phyloP scores from a whole-genome alignment of 2,888 invertebrate genomes.

The Agrotis segetum region DNA sequence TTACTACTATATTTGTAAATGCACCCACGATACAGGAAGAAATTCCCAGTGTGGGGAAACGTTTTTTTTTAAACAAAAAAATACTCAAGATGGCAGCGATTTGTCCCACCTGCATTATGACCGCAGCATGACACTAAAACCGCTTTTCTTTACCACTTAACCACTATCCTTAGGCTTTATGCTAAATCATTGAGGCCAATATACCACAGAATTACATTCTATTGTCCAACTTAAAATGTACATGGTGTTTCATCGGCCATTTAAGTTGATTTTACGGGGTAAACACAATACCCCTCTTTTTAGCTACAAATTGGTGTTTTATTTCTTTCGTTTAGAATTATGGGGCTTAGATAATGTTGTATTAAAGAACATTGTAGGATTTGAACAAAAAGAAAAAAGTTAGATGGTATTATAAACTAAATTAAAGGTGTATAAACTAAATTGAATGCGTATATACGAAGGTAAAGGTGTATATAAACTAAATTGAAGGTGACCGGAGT shows the following conservation, averaged over 20 bases:
- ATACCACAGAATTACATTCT: conserved; percentile 83
- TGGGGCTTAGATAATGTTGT: background rate
- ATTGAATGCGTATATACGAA: too few species aligned
- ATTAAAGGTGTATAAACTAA: too few species aligned
- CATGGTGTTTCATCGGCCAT: conserved; percentile 75
- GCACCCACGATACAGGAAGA: too few species aligned
- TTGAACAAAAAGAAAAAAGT: background rate
- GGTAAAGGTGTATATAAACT: too few species aligned
- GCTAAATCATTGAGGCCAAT: conserved; percentile 85
- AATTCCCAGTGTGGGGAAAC: too few species aligned
- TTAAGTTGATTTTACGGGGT: conserved; percentile 62
- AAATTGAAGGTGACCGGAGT: background rate
- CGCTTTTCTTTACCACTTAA: conserved; percentile 63
- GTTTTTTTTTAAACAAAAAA: too few species aligned
- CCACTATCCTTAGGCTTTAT: conserved; percentile 72
- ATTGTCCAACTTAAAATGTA: conserved; percentile 84
- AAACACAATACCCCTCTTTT: conserved; percentile 43
- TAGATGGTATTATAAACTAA: background rate
- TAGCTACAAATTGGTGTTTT: conserved; percentile 43
- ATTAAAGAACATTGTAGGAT: background rate
- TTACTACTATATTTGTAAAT: too few species aligned
- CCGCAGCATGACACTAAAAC: background rate
- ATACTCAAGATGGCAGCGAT: too few species aligned
- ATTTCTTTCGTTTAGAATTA: conserved; percentile 28
- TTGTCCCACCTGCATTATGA: too few species aligned